Evolutionary conservation across 2,888 invertebrate genomes (phyloP).

Genomic region (Eudemis profundana): DNA sequence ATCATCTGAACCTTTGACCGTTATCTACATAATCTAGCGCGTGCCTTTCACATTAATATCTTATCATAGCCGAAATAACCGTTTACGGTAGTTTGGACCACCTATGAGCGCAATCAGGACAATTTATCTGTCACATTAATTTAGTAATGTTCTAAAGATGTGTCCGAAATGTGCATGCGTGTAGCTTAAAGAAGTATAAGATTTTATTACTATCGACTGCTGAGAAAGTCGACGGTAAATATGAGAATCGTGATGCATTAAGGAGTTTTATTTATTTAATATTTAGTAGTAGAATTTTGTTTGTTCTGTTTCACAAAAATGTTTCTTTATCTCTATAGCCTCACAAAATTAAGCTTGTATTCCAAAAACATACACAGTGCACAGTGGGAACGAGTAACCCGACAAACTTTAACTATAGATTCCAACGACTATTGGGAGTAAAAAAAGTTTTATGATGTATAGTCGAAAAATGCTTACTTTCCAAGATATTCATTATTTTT

Average conservation of each 20-base stretch:
- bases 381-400: no score
- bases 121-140: constrained; percentile 69
- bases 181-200: constrained; percentile 20
- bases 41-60: constrained; percentile 57
- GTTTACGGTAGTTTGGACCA: constrained; percentile 71
- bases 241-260: constrained; percentile 58
- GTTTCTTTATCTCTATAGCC: no score
- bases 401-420: no score
- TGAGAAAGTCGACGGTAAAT: constrained; percentile 50
- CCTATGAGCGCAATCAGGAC: constrained; percentile 68
- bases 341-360: no score
- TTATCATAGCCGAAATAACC: constrained; percentile 58
- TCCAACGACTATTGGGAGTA: no score
- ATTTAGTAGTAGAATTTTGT: constrained; percentile 3
- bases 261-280: constrained; percentile 34
- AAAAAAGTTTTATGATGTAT: no score
- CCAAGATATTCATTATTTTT: no score
- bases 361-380: no score
- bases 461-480: no score
- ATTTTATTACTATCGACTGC: constrained; percentile 39
- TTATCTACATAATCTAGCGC: constrained; percentile 56
- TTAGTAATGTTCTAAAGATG: constrained; percentile 37
- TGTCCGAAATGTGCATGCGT: constrained; percentile 35
- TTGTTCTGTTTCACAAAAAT: no score
- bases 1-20: constrained; percentile 21